Percentiles rank a stretch among this genome's conserved stretches.
Evolutionary conservation across 2,888 invertebrate genomes (phyloP).

Genomic region (Drosophila meridiana): DNA sequence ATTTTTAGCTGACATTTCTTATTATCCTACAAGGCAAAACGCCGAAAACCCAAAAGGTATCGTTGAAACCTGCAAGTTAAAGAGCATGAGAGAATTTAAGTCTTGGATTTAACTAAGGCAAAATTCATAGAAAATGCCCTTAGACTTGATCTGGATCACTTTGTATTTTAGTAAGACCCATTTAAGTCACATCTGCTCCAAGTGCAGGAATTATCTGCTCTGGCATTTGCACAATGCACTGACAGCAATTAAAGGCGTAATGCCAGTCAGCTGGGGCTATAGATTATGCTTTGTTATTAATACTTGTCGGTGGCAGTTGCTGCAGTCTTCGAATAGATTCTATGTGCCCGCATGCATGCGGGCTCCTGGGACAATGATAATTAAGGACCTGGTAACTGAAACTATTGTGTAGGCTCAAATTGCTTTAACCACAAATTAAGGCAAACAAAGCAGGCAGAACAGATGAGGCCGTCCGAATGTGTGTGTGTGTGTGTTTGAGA

Average conservation of each 20-base stretch:
- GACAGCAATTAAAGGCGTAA: slow-evolving; percentile 58
- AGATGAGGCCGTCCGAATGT: not conserved
- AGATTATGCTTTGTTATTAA: slow-evolving; percentile 51
- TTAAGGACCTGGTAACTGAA: slow-evolving; percentile 34
- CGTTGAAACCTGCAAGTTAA: too few species aligned
- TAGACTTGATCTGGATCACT: too few species aligned
- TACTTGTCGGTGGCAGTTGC: slow-evolving; percentile 67
- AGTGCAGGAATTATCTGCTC: not conserved
- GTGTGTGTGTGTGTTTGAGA: slow-evolving; percentile 5
- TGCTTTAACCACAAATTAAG: slow-evolving; percentile 69
- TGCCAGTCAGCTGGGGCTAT: slow-evolving; percentile 27
- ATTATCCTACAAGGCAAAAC: too few species aligned
- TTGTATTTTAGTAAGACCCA: not conserved
- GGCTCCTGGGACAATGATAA: slow-evolving; percentile 23
- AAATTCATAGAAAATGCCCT: too few species aligned
- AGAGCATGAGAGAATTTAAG: too few species aligned
- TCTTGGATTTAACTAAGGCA: too few species aligned
- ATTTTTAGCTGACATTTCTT: too few species aligned
- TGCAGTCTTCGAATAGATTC: slow-evolving; percentile 34
- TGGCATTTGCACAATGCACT: slow-evolving; percentile 45
- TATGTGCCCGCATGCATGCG: slow-evolving; percentile 2
- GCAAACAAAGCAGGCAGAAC: slow-evolving; percentile 53
- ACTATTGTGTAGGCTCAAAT: slow-evolving; percentile 42
- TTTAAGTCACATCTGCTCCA: not conserved
- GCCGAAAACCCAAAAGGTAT: too few species aligned